These are phyloP conservation scores for Bagarius yarrelli DNA, from an alignment of 2,113 vertebrate species.

Conservation along the genomic window DNA sequence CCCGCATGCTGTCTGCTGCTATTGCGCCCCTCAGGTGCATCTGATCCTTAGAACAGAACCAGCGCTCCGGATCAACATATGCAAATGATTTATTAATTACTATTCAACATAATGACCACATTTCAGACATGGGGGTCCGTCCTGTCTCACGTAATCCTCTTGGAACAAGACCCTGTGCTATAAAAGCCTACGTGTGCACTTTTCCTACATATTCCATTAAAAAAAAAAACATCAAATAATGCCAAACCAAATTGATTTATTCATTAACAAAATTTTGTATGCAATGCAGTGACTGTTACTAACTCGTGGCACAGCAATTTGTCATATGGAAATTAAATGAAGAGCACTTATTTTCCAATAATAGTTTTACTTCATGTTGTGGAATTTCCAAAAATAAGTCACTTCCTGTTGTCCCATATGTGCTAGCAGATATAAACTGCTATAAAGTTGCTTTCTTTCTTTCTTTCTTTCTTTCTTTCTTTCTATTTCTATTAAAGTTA, in stretches of 20 bases:
- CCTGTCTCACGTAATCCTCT: slow-evolving; percentile 69
- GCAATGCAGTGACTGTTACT: not conserved
- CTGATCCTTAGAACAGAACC: slow-evolving; percentile 95
- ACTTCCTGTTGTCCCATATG: no score
- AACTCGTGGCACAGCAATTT: not conserved
- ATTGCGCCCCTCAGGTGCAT: slow-evolving; percentile 89
- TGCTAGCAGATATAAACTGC: no score
- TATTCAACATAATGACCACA: slow-evolving; percentile 88
- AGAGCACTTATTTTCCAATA: not conserved
- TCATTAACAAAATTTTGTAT: not conserved
- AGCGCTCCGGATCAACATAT: slow-evolving; percentile 93
- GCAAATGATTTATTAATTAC: slow-evolving; percentile 99
- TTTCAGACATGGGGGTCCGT: slow-evolving; percentile 83
- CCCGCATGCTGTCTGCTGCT: slow-evolving; percentile 85
- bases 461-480: no score
- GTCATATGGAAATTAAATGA: not conserved
- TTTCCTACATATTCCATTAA: slow-evolving; percentile 63
- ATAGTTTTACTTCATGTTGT: not conserved
- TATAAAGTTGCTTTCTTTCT: no score
- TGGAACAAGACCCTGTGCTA: slow-evolving; percentile 65
- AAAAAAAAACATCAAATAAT: slow-evolving; percentile 3
- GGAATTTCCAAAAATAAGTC: not conserved
- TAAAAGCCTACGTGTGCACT: slow-evolving; percentile 73
- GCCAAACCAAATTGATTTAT: slow-evolving; percentile 5
- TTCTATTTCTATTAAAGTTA: no score